Percentiles rank a stretch among this genome's conserved stretches.
Evolutionary conservation across 2,888 invertebrate species (phyloP).

Genomic region (Diarsia mendica): DNA sequence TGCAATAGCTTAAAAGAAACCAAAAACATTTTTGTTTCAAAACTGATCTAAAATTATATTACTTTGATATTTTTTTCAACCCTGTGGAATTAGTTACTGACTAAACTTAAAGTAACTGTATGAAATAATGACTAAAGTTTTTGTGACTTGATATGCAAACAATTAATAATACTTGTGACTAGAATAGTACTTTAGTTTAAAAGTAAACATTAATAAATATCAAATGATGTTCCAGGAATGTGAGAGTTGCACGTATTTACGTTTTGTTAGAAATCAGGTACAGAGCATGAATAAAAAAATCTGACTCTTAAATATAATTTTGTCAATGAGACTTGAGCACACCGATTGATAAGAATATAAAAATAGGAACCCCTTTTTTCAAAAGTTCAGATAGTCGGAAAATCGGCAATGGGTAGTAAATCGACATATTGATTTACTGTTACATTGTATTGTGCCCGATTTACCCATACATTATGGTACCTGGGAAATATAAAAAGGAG

Average conservation of each 20-base stretch:
- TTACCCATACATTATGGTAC: conserved; percentile 1
- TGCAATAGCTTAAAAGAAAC: no score
- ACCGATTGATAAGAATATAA: no score
- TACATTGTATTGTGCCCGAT: background rate
- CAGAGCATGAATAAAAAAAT: background rate
- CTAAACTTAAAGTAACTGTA: background rate
- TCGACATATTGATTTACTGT: no score
- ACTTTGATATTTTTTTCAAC: conserved; percentile 1
- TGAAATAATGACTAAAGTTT: background rate
- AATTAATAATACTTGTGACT: background rate
- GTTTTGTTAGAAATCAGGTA: background rate
- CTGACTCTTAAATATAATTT: no score
- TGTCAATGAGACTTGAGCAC: no score
- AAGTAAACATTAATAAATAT: background rate
- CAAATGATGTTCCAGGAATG: background rate
- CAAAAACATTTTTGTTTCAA: background rate
- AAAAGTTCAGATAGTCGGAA: background rate
- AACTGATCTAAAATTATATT: conserved; percentile 10
- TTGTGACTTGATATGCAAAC: conserved; percentile 10
- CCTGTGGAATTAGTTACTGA: conserved; percentile 17
- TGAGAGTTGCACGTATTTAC: background rate
- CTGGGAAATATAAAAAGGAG: background rate
- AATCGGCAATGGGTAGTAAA: background rate
- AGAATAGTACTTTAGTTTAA: background rate
- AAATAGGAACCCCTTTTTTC: conserved; percentile 2